Percentiles rank a stretch among this genome's conserved stretches.
phyloP scores from a whole-genome alignment of 2,888 invertebrate species.

The Tenthredo mesomela region DNA sequence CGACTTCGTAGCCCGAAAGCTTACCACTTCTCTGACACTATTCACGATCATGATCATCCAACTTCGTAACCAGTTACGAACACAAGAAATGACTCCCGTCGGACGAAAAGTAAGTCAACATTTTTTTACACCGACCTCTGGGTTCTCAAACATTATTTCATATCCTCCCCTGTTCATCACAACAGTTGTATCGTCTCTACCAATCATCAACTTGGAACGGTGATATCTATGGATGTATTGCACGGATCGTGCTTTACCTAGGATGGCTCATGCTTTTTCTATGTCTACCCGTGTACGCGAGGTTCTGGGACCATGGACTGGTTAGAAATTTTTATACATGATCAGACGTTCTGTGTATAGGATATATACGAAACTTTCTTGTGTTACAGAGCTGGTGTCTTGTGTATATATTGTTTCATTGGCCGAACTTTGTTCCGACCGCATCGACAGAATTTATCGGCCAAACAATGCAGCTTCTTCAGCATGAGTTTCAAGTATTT shows the following conservation, averaged over 20 bases:
- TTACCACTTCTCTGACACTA: background rate
- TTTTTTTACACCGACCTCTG: too few species aligned
- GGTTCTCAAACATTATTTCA: background rate
- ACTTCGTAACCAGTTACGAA: background rate
- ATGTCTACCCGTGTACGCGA: background rate
- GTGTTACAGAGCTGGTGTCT: background rate
- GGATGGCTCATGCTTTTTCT: background rate
- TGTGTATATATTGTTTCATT: background rate
- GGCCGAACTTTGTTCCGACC: background rate
- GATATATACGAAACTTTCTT: background rate
- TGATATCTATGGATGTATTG: conserved; percentile 26
- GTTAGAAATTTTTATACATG: background rate
- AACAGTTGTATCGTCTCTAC: background rate
- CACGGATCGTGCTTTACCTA: background rate
- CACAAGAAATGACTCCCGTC: background rate
- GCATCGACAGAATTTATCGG: conserved; percentile 19
- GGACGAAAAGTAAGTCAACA: background rate
- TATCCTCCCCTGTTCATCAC: background rate
- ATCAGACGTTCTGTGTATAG: background rate
- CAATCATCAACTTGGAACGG: conserved; percentile 32
- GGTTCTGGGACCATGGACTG: background rate
- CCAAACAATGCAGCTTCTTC: conserved; percentile 28
- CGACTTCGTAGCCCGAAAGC: too few species aligned
- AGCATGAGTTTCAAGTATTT: conserved; percentile 23
- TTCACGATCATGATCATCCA: background rate